Evolutionary conservation across 2,888 invertebrate genomes (phyloP), one percentile per base, ranked within the genome.

Genomic region (Lampropteryx suffumata): DNA sequence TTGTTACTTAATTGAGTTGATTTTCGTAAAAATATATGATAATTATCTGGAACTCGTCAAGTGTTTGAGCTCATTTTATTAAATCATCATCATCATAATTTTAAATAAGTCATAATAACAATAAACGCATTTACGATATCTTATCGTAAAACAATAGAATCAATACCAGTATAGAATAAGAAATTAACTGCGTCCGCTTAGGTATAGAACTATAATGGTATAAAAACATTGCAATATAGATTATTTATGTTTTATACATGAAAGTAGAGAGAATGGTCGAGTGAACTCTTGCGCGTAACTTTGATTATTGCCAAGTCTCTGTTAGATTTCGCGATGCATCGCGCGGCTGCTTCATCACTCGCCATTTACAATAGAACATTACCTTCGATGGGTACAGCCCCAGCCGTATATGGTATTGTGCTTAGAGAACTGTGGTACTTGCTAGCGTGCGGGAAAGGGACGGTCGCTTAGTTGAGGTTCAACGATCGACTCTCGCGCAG

Each of bases 401-500:
- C 66, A 68, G 71, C 75, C 76, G 71, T 75, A 73, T 73, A 78
- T 73, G 71, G 77, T 71, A 69, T 67, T 61, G 55, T 61, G 59
- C 76, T 82, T 50, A 58, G 76, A 76, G 82, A 83, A 50, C 61
- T 52, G 50, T 55, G 54, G 62, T 47, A 52, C 50, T 50, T 41
- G 36, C 41, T 46, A 30, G 30, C 39, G 69, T 21, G 83, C 59
- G 74, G 52, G 76, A 87, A 73, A 59, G 74, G 69, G 85, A 88
- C 53, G 59, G 62, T 78, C 76, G 73, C 82, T 82, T 80, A 79
- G 81, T 80, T 69, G 75, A 84, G 84, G 88, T 89, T 89, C 89
- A 89, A 89, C 79, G 89, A 78, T 85, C 89, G 84, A 77, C 82
- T 86, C 84, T 72, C 67, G 84, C 84, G 86, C 85, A 86, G 89